Evolutionary conservation across 1,140 invertebrate species (phyloP).

Genomic region (Trissolcus basalis): DNA sequence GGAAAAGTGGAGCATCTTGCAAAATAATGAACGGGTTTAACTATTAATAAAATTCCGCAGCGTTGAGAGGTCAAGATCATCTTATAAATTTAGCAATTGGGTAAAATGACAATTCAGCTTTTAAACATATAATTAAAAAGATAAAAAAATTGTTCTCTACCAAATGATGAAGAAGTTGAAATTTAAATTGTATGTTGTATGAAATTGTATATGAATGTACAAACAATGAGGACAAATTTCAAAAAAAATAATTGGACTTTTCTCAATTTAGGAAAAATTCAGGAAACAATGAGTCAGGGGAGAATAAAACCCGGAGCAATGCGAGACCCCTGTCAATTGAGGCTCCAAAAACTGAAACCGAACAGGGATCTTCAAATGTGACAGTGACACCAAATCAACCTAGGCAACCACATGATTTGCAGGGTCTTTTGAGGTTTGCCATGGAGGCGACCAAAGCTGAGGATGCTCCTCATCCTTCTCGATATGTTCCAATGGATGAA

Average conservation of each 20-base stretch:
- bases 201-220: no score
- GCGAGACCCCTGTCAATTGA: slow-evolving; percentile 67
- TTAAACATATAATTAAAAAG: no score
- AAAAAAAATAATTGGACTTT: neutral
- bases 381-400: slow-evolving; percentile 67
- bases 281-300: slow-evolving; percentile 33
- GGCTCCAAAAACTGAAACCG: slow-evolving; percentile 52
- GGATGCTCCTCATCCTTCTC: slow-evolving; percentile 74
- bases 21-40: slow-evolving; percentile 5
- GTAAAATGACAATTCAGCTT: no score
- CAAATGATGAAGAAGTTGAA: no score
- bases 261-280: slow-evolving; percentile 53
- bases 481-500: slow-evolving; percentile 78
- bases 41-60: neutral
- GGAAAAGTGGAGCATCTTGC: slow-evolving; percentile 26
- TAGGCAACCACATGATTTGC: slow-evolving; percentile 72
- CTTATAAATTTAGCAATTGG: no score
- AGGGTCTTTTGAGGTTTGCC: slow-evolving; percentile 81
- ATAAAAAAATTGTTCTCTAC: no score
- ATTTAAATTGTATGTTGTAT: no score
- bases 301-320: slow-evolving; percentile 57
- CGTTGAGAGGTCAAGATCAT: no score
- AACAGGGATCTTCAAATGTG: slow-evolving; percentile 22
- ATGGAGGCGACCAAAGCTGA: slow-evolving; percentile 80
- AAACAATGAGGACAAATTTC: no score